Evolutionary conservation across 1,140 invertebrate species (phyloP).

Genomic region (Drosophila triauraria): DNA sequence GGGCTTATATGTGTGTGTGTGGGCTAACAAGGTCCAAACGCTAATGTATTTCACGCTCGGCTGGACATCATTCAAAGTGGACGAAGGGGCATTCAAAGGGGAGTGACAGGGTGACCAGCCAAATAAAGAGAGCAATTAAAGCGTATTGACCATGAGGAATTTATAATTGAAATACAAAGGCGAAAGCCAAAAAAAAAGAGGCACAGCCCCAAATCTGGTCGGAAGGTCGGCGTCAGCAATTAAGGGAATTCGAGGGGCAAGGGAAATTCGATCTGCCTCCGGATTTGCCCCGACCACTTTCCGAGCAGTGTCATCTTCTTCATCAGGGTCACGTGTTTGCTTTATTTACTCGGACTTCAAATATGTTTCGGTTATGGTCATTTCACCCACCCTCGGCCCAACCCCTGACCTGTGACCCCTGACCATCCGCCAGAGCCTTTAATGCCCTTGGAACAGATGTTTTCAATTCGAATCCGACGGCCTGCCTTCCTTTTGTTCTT

Average conservation of each 20-base stretch:
- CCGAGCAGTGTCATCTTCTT: constrained; percentile 69
- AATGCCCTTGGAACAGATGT: constrained; percentile 77
- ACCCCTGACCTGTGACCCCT: constrained; percentile 42
- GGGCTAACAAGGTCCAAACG: constrained; percentile 54
- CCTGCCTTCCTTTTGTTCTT: constrained; percentile 19
- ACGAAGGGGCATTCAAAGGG: constrained; percentile 7
- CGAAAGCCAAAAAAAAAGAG: constrained; percentile 45
- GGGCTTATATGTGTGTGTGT: constrained; percentile 20
- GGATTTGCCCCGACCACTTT: background rate
- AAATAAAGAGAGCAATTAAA: constrained; percentile 81
- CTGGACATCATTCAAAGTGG: constrained; percentile 40
- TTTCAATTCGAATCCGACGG: constrained; percentile 54
- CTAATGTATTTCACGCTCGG: constrained; percentile 59
- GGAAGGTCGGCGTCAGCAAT: constrained; percentile 75
- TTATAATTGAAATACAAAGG: constrained; percentile 78
- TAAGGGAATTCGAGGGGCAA: constrained; percentile 43
- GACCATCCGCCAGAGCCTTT: constrained; percentile 38
- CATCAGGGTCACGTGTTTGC: constrained; percentile 55
- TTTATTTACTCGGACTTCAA: constrained; percentile 35
- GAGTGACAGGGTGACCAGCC: constrained; percentile 27
- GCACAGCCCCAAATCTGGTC: constrained; percentile 41
- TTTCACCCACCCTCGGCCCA: constrained; percentile 14
- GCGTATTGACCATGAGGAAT: constrained; percentile 80
- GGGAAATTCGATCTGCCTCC: constrained; percentile 37
- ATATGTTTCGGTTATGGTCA: constrained; percentile 45